Conservation (phyloP, 2,113 vertebrate species). For the Pseudorhombus dupliciocellatus region DNA sequence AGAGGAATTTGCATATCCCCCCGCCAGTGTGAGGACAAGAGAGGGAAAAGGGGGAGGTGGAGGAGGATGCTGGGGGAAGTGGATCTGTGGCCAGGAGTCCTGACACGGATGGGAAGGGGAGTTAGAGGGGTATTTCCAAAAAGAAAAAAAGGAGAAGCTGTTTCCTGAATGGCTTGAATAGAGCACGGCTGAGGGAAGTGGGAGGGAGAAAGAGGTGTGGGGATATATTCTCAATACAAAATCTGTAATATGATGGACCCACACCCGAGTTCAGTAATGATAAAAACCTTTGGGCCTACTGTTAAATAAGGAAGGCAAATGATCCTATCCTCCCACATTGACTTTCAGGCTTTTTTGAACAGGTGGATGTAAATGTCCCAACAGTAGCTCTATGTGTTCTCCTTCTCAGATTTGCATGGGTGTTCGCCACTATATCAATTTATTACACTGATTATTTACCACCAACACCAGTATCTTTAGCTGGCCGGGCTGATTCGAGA, state of each 20-base stretch:
- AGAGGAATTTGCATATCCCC: conserved; percentile 80
- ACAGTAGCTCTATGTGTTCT: not conserved
- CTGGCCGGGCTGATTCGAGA: not conserved
- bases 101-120: conserved; percentile 75
- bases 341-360: not conserved
- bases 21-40: conserved; percentile 55
- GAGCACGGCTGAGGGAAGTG: conserved; percentile 62
- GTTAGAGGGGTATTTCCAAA: conserved; percentile 69
- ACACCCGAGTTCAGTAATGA: not conserved
- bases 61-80: conserved; percentile 2
- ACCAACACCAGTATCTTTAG: too few species aligned
- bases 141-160: conserved; percentile 72
- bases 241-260: conserved; percentile 17
- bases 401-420: conserved; percentile 57
- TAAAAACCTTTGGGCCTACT: not conserved
- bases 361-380: not conserved
- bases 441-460: too few species aligned
- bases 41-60: conserved; percentile 19
- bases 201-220: conserved; percentile 52
- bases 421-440: not conserved
- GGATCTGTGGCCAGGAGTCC: conserved; percentile 75
- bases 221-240: conserved; percentile 34
- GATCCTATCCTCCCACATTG: not conserved
- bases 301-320: conserved; percentile 1
- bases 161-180: conserved; percentile 79